Percentiles rank a stretch among this genome's conserved stretches.
Evolutionary conservation across 2,797 vertebrate species (phyloP).

Genomic region (Eutrigla gurnardus): DNA sequence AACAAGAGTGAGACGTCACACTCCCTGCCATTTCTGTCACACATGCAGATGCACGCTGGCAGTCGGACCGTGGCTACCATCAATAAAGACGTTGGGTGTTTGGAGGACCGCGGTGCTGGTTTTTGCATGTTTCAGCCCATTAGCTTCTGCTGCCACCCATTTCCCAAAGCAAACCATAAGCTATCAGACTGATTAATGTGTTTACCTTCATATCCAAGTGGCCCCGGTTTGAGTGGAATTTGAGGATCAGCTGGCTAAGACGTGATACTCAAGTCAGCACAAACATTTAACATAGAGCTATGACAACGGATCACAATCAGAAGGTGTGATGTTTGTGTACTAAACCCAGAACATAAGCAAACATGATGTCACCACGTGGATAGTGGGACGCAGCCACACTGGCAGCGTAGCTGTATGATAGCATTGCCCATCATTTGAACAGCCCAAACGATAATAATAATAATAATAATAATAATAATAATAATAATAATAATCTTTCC

Average conservation of each 20-base stretch:
- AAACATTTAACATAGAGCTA: background rate
- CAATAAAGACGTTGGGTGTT: conserved; percentile 59
- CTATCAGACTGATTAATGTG: conserved; percentile 70
- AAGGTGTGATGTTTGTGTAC: background rate
- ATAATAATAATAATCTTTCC: background rate
- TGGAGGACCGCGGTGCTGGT: conserved; percentile 30
- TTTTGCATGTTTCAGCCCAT: conserved; percentile 63
- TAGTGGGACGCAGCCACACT: background rate
- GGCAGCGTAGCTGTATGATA: background rate
- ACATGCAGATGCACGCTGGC: conserved; percentile 8
- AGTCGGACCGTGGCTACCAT: conserved; percentile 29
- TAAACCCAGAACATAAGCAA: background rate
- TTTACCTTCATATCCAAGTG: conserved; percentile 34
- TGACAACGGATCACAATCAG: background rate
- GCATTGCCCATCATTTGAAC: no score
- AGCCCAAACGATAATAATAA: no score
- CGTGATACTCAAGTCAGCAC: background rate
- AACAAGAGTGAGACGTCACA: conserved; percentile 85
- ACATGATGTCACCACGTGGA: background rate
- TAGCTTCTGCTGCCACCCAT: conserved; percentile 61
- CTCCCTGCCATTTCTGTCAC: conserved; percentile 7
- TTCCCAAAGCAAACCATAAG: conserved; percentile 49
- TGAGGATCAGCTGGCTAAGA: conserved; percentile 37
- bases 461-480: no score
- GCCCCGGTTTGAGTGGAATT: conserved; percentile 31